Base-by-base conservation (phyloP, 92 coral and sea anemone genomes). In the Parazoanthus swiftii region DNA sequence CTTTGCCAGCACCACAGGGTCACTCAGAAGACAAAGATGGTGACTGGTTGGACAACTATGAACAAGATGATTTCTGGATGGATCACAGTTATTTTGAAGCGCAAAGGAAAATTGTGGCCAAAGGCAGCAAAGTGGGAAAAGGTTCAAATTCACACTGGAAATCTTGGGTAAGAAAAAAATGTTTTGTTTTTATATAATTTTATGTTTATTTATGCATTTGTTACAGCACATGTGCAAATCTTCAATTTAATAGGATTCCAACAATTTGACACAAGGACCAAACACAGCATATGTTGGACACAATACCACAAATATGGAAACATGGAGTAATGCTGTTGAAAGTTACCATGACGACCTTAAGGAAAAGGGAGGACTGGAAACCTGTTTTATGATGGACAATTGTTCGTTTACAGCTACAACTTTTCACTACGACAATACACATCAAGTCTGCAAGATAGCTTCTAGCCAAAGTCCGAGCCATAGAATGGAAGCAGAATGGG, bases 31-130 rank as follows among this genome's bases (percentile, higher is more conserved):
- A 46, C 68, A 7, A 14, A 5, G 3, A 84, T 29, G 67, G 33
- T 15, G 63, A 82, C 42, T 84, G 87, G 79, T 50, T 84, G 33
- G 48, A 71, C 8, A 71, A 46, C 77, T 84, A 70, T 72, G 87
- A 72, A 70, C 66, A 70, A 42, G 87, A 84, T 46, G 74, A 72
- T 21, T 84, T 84, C 78, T 84, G 87, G 87, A 84, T 70, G 87
- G 87, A 84, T 29, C 44, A 84, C 39, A 51, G 25, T 84, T 46
- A 33, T 33, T 16, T 13, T 71, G 44, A 84, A 48, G 58, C 85
- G 16, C 59, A 58, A 4, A 76, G 26, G 70, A 5, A 21, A 13
- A 25, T 42, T 16, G 21, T 26, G 23, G 38, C 1, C 18, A 25
- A 44, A 67, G 42, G 8, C 42, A 44, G 29, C 29, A 70, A 36